Conservation (phyloP, 2,888 invertebrate genomes). For the Meliscaeva auricollis region DNA sequence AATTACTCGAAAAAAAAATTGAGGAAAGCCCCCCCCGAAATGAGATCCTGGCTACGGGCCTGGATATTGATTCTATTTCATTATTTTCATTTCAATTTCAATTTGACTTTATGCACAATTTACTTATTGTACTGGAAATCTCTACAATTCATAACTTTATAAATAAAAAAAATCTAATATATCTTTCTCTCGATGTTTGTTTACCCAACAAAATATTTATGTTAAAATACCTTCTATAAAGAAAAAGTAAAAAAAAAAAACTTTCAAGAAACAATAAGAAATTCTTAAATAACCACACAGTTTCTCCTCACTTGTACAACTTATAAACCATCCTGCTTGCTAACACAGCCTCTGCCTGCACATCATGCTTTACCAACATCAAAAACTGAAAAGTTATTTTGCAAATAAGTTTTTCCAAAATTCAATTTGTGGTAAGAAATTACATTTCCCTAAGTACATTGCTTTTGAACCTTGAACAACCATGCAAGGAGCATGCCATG, state of each 20-base stretch:
- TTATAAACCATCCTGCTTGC: neutral
- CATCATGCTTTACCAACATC: slow-evolving; percentile 16
- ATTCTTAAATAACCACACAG: slow-evolving; percentile 36
- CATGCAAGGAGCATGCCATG: slow-evolving; percentile 35
- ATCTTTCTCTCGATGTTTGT: neutral
- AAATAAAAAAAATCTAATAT: slow-evolving; percentile 18
- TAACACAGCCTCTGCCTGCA: neutral
- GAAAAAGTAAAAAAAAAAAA: neutral
- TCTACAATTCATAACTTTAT: slow-evolving; percentile 8
- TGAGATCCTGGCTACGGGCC: no score
- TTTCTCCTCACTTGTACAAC: neutral
- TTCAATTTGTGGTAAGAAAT: slow-evolving; percentile 69
- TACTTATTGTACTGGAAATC: neutral
- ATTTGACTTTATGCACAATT: neutral
- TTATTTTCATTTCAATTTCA: slow-evolving; percentile 7
- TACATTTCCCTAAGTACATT: slow-evolving; percentile 68
- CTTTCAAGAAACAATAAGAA: slow-evolving; percentile 30
- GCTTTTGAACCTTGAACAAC: slow-evolving; percentile 22
- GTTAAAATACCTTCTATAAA: neutral
- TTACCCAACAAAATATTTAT: neutral
- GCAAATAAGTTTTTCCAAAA: slow-evolving; percentile 57
- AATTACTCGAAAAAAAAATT: no score
- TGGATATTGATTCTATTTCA: neutral
- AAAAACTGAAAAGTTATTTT: slow-evolving; percentile 40
- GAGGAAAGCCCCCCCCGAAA: no score